Evolutionary conservation across 1,140 invertebrate species (phyloP).

Genomic region (Prorops nasuta): DNA sequence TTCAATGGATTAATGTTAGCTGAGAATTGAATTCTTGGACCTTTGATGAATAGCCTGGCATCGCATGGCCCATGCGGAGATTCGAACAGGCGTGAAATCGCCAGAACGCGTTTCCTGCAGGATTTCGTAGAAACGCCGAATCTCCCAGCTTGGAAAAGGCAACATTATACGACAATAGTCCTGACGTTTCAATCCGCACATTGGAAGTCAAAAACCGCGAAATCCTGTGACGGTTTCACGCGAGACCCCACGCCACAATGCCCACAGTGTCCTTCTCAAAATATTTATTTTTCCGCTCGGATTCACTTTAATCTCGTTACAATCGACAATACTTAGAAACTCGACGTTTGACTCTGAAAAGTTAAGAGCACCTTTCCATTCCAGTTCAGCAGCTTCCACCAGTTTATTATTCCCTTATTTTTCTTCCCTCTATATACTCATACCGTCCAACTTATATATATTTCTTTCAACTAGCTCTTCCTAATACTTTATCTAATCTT

Average conservation of each 20-base stretch:
- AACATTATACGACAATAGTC: constrained; percentile 28
- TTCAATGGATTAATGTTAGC: too few species aligned
- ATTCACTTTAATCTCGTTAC: constrained; percentile 35
- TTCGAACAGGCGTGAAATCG: too few species aligned
- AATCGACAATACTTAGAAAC: constrained; percentile 23
- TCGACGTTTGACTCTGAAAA: constrained; percentile 30
- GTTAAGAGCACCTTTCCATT: constrained; percentile 27
- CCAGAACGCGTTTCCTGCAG: too few species aligned
- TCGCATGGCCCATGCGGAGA: too few species aligned
- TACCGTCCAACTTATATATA: too few species aligned
- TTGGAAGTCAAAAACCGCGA: constrained; percentile 25
- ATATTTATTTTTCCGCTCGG: constrained; percentile 41
- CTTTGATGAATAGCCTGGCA: too few species aligned
- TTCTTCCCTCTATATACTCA: too few species aligned
- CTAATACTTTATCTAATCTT: too few species aligned
- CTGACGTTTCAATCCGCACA: constrained; percentile 35
- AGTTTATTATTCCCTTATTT: background rate
- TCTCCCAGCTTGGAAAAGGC: too few species aligned
- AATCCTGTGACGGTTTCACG: constrained; percentile 18
- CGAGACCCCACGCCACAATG: background rate
- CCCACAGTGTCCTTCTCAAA: constrained; percentile 38
- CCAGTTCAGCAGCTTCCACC: background rate
- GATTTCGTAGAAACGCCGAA: too few species aligned
- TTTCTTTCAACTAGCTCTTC: too few species aligned
- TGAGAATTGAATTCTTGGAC: too few species aligned